Conservation (phyloP, 2,113 vertebrate genomes). For the Addax nasomaculatus region DNA sequence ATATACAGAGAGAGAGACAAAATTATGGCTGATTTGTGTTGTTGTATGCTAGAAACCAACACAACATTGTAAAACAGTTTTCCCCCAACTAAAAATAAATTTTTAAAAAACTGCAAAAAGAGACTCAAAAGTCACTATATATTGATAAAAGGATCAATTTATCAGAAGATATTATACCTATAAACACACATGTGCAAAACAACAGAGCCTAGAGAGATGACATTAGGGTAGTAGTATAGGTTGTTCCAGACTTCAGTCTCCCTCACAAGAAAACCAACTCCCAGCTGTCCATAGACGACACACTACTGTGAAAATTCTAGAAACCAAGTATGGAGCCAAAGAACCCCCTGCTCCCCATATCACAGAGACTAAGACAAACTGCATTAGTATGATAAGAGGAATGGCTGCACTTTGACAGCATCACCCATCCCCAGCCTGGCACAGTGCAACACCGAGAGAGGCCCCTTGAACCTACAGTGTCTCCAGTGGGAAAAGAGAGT, state of each 20-base stretch:
- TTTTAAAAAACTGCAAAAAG: background rate
- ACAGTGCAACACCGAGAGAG: background rate
- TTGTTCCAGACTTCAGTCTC: background rate
- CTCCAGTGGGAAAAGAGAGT: background rate
- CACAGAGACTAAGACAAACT: background rate
- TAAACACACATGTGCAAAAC: background rate
- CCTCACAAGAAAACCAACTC: background rate
- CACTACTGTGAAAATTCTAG: background rate
- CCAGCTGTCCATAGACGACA: background rate
- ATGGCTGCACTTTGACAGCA: background rate
- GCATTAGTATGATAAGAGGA: background rate
- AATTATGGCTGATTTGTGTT: background rate
- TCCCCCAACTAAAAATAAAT: background rate
- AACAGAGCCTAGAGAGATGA: background rate
- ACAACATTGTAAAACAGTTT: background rate
- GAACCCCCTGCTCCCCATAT: rapidly evolving
- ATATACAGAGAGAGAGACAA: background rate
- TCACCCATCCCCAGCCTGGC: background rate
- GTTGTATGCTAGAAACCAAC: background rate
- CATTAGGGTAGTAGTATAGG: background rate
- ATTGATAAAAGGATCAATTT: background rate
- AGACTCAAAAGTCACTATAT: background rate
- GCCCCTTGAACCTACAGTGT: background rate
- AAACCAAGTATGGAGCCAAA: background rate
- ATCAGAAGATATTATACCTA: background rate